Evolutionary conservation across 2,113 vertebrate species (phyloP), one percentile per base, ranked within the genome.

Genomic region (Grammomys surdaster): DNA sequence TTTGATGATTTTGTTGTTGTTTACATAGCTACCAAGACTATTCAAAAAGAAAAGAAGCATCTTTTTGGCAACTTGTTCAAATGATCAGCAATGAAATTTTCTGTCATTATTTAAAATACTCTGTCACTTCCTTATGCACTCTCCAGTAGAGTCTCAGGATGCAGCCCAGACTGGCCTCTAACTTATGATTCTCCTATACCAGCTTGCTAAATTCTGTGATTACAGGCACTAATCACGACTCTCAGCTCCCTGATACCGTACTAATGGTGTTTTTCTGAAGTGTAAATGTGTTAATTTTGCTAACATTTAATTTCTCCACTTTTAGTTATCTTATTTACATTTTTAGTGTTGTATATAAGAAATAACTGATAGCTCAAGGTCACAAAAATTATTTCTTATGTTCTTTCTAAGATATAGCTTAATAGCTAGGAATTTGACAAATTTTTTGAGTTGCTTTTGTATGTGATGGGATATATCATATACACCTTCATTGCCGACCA

Each of bases 41-140:
- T 56, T 94, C 33, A 48, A 89, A 78, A 67, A n/a, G 10, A 58
- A 91, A 82, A 70, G 31, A 82, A 54, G 26, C 54, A 8, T 40
- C 24, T 78, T 76, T 81, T 85, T 26, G 43, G 13, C 24, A 85
- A 85, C 84, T 88, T 93, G n/a, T 12, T 88, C 13, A 81, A 5
- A 60, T 93, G 12, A 14, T 43, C 4, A 56, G 78, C 46, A 91
- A 76, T 73, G 65, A 91, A 88, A 31, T 92, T 86, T 95, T 92
- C 40, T 89, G 16, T 10, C 46, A 89, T 80, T 88, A 67, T 51
- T 2, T 70, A 58, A 26, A 8, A 12, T 16, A 48, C 65, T 19
- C 72, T 88, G 63, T 82, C 58, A 84, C 13, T 43, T 60, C 7
- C 24, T 84, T 16, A n/a, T 84, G n/a, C 13, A 5, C 7, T 22